These are phyloP conservation scores for Atherinosoma microstoma DNA, from an alignment of 2,797 vertebrate species.

Conservation along the genomic window DNA sequence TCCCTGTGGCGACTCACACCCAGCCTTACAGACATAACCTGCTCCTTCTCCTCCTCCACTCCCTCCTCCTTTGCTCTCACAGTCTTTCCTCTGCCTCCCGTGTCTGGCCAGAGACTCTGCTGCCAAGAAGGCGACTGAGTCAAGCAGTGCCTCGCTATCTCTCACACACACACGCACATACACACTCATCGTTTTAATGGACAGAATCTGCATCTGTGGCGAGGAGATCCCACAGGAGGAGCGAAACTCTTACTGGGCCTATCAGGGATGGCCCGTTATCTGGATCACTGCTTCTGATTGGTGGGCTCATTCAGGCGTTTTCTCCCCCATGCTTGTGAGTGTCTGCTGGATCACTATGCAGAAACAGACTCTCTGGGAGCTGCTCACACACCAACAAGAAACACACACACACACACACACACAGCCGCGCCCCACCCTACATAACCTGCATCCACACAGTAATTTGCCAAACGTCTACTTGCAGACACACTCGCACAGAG, in stretches of 20 bases:
- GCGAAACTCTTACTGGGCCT: constrained; percentile 58
- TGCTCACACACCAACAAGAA: constrained; percentile 62
- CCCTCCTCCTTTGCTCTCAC: constrained; percentile 27
- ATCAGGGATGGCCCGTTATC: constrained; percentile 45
- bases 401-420: constrained; percentile 46
- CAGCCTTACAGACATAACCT: constrained; percentile 70
- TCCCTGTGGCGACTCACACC: constrained; percentile 64
- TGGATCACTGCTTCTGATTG: constrained; percentile 62
- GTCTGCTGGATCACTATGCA: constrained; percentile 97
- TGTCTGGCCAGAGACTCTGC: constrained; percentile 74
- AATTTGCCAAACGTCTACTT: constrained; percentile 91
- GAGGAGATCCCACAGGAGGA: constrained; percentile 55
- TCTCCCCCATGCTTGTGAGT: constrained; percentile 73
- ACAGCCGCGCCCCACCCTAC: constrained; percentile 48
- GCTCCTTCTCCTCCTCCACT: constrained; percentile 36
- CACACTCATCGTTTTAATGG: constrained; percentile 57
- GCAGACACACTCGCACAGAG: constrained; percentile 80
- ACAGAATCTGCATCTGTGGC: constrained; percentile 59
- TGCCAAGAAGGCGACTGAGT: constrained; percentile 71
- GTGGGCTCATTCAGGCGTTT: constrained; percentile 61
- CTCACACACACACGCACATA: constrained; percentile 38
- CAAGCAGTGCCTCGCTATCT: constrained; percentile 76
- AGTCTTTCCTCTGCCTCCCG: constrained; percentile 59
- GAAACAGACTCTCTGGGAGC: constrained; percentile 87
- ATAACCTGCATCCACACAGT: constrained; percentile 65